A percentile compares a stretch with the other conserved stretches of the same genome.
These are phyloP conservation scores for Drosophila asahinai DNA, from an alignment of 1,140 invertebrate species.

Conservation along the genomic window DNA sequence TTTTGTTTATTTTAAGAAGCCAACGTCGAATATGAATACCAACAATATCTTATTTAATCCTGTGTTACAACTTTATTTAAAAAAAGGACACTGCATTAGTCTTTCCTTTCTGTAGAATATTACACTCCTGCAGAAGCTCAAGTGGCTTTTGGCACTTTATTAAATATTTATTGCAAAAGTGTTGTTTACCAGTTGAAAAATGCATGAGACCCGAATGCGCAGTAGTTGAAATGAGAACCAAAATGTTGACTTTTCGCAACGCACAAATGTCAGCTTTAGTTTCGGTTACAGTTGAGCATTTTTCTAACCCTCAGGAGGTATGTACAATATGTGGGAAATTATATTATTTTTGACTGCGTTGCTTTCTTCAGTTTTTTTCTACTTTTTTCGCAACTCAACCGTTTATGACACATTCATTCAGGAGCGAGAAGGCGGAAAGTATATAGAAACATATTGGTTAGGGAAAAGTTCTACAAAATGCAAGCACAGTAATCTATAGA, in stretches of 20 bases:
- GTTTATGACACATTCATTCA: constrained; percentile 71
- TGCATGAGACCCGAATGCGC: constrained; percentile 34
- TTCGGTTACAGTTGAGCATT: constrained; percentile 33
- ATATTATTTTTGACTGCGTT: constrained; percentile 14
- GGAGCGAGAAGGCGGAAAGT: constrained; percentile 38
- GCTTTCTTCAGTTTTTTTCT: constrained; percentile 6
- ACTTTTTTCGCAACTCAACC: constrained; percentile 47
- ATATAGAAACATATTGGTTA: constrained; percentile 7
- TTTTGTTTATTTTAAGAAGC: no score
- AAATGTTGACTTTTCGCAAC: constrained; percentile 55
- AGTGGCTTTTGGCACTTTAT: constrained; percentile 34
- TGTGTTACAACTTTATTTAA: no score
- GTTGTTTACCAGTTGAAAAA: constrained; percentile 53
- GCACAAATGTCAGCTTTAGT: constrained; percentile 57
- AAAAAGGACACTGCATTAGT: no score
- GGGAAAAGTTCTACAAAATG: not conserved
- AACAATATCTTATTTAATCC: no score
- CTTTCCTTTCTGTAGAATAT: no score
- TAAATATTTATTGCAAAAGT: constrained; percentile 49
- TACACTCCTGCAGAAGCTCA: not conserved
- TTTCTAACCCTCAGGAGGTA: constrained; percentile 2
- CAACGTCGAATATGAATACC: no score
- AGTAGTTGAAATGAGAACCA: constrained; percentile 6
- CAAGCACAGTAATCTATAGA: not conserved
- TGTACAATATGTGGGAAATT: constrained; percentile 47